These are phyloP conservation scores for Drosophila peninsularis DNA, from an alignment of 2,888 invertebrate species.

Conservation along the genomic window DNA sequence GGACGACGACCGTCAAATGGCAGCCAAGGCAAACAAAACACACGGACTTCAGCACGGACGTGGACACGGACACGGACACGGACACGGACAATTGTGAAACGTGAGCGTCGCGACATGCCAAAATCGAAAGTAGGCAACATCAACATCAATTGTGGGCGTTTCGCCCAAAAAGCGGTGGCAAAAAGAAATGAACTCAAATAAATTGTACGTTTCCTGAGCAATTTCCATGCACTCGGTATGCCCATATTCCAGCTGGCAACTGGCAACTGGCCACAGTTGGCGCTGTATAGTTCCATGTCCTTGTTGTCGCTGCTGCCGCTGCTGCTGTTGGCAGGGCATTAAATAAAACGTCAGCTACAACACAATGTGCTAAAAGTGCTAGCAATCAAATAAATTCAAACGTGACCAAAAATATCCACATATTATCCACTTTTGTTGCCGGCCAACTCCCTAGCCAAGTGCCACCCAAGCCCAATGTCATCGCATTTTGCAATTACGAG, in stretches of 20 bases:
- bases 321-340: slow-evolving; percentile 67
- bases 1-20: slow-evolving; percentile 77
- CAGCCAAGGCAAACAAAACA: slow-evolving; percentile 62
- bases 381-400: slow-evolving; percentile 82
- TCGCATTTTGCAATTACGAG: slow-evolving; percentile 60
- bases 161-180: slow-evolving; percentile 63
- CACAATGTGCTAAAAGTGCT: slow-evolving; percentile 81
- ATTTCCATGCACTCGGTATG: slow-evolving; percentile 64
- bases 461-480: slow-evolving; percentile 18
- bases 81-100: slow-evolving; percentile 67
- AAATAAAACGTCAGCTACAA: slow-evolving; percentile 80
- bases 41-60: slow-evolving; percentile 30
- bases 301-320: slow-evolving; percentile 50
- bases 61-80: slow-evolving; percentile 24
- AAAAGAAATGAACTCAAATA: slow-evolving; percentile 80
- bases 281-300: slow-evolving; percentile 29
- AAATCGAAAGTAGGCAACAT: slow-evolving; percentile 78
- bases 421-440: slow-evolving; percentile 74
- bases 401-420: slow-evolving; percentile 82
- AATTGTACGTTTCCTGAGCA: slow-evolving; percentile 81
- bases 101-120: slow-evolving; percentile 76
- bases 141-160: slow-evolving; percentile 61
- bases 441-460: slow-evolving; percentile 29
- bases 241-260: slow-evolving; percentile 20
- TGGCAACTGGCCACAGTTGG: slow-evolving; percentile 39